A percentile compares a stretch with the other conserved stretches of the same genome.
Evolutionary conservation across 2,113 vertebrate species (phyloP).

Genomic region (Brachyhypopomus occidentalis): DNA sequence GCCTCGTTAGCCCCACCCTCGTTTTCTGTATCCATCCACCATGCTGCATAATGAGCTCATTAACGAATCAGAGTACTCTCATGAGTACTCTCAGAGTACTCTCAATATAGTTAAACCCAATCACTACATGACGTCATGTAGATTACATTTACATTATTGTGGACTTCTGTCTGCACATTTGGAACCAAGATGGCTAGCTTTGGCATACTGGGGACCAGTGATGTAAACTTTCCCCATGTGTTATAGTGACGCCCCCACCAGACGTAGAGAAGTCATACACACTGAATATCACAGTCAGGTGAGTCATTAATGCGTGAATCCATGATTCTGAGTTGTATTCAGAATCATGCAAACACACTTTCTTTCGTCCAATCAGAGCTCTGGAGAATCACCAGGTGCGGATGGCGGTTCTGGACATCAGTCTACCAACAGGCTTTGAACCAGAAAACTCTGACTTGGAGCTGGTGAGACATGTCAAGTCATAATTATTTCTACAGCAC

Average conservation of each 20-base stretch:
- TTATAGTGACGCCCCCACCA: constrained; percentile 64
- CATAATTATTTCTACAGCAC: no score
- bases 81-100: no score
- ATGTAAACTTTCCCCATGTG: not conserved
- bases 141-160: no score
- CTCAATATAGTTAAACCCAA: no score
- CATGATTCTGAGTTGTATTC: not conserved
- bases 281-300: constrained; percentile 72
- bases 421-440: constrained; percentile 74
- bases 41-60: no score
- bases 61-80: no score
- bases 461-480: constrained; percentile 58
- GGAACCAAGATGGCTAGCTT: no score
- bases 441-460: constrained; percentile 74
- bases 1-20: not conserved
- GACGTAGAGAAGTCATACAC: constrained; percentile 68
- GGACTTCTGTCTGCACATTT: no score
- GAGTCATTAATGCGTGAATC: not conserved
- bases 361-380: constrained; percentile 57
- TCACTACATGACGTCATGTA: no score
- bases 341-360: not conserved
- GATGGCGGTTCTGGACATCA: constrained; percentile 75
- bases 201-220: not conserved
- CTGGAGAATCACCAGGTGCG: constrained; percentile 66
- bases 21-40: not conserved